Evolutionary conservation across 1,140 invertebrate genomes (phyloP).

Genomic region (Pseudomyrmex sp.): DNA sequence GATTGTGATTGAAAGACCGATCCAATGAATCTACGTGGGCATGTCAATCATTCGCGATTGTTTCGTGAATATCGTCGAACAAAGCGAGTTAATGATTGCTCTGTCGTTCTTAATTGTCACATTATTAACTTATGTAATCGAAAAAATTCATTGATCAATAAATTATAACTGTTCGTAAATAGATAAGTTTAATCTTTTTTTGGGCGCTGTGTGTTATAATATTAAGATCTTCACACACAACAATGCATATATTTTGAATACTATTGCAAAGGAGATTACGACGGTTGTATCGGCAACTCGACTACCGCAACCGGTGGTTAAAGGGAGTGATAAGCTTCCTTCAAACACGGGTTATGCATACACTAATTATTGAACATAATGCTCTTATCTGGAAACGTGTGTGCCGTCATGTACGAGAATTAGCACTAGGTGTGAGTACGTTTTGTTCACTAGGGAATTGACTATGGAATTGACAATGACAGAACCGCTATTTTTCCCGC

Average conservation of each 20-base stretch:
- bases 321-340: slow-evolving; percentile 57
- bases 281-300: slow-evolving; percentile 4
- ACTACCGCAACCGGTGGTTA: slow-evolving; percentile 3
- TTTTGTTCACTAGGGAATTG: background rate
- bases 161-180: background rate
- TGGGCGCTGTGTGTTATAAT: background rate
- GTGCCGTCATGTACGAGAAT: slow-evolving; percentile 53
- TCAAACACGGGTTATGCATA: slow-evolving; percentile 55
- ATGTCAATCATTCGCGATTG: slow-evolving; percentile 27
- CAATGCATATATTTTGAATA: background rate
- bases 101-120: slow-evolving; percentile 12
- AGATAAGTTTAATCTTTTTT: background rate
- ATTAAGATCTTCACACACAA: background rate
- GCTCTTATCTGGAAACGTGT: slow-evolving; percentile 57
- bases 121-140: no score
- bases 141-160: no score
- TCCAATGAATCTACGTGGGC: slow-evolving; percentile 37
- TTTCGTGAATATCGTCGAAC: slow-evolving; percentile 37
- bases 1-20: slow-evolving; percentile 63
- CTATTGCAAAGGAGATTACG: background rate
- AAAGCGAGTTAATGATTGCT: slow-evolving; percentile 12
- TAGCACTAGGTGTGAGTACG: slow-evolving; percentile 19
- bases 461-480: background rate
- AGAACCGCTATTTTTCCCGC: background rate
- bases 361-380: slow-evolving; percentile 59